phyloP scores from a whole-genome alignment of 1,140 invertebrate genomes.

The Portunus trituberculatus region DNA sequence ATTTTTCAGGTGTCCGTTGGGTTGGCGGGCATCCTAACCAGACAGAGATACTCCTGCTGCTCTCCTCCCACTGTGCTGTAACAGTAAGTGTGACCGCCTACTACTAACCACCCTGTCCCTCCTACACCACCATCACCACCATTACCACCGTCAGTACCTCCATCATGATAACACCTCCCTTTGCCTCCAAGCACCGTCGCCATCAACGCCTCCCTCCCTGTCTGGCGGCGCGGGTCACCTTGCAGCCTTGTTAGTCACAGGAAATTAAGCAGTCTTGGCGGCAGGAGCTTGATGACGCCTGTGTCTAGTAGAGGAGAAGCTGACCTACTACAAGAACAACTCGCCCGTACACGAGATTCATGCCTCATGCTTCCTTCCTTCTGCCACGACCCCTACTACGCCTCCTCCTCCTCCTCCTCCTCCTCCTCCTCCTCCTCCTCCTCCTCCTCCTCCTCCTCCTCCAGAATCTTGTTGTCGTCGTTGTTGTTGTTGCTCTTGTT shows the following conservation, averaged over 20 bases:
- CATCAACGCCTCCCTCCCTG: neutral
- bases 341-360: neutral
- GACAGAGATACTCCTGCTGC: neutral
- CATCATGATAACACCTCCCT: neutral
- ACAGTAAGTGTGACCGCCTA: neutral
- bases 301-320: neutral
- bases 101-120: neutral
- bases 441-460: neutral
- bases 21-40: too few relatives aligned
- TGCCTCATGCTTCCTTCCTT: neutral
- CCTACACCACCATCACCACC: neutral
- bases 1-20: too few relatives aligned
- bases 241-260: slow-evolving; percentile 5
- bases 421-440: neutral
- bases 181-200: neutral
- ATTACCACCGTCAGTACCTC: neutral
- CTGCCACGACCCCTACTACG: neutral
- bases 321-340: neutral
- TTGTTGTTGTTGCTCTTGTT: too few relatives aligned
- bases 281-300: neutral
- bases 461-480: too few relatives aligned
- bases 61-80: neutral
- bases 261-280: slow-evolving; percentile 12
- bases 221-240: neutral
- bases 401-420: neutral